Evolutionary conservation across 64 coral and sea anemone genomes (phyloP), one percentile per base, ranked within the genome.

Genomic region (Acropora yongei): DNA sequence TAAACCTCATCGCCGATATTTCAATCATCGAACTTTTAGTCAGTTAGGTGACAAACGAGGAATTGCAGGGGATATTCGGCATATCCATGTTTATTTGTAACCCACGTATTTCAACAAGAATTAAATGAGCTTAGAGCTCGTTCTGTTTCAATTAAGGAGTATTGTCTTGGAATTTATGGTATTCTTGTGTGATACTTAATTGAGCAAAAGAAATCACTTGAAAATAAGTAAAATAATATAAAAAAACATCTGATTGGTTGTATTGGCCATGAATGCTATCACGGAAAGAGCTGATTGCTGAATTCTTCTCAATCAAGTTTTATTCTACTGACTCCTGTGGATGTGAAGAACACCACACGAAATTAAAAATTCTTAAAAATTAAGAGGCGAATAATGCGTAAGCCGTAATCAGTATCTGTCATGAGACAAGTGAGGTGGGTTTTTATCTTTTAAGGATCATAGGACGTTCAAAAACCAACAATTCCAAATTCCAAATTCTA

Each of bases 101-200:
- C 9, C 11, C 51, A 60, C 0, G 44, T n/a, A 41, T 63, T 61
- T 81, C 55, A 61, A n/a, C 79, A 41, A 55, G 40, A 55, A 82
- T 63, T 82, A 43, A 20, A 43, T 43, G 11, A 2, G 55, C 79
- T 82, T 82, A 82, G 63, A 19, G 53, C 51, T 43, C 79, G 12
- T 43, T 61, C 3, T 45, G 44, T 47, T 40, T 53, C 6, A 57
- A 80, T 80, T 39, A 11, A 78, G 17, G 48, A 80, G 2, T 20
- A 1, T 80, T 82, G 19, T 19, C 55, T 8, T 43, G 79, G 79
- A 82, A 61, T 82, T 39, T 42, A 82, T n/a, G 79, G 39, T 61
- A 82, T 82, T 66, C 17, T 66, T 10, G 8, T 76, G 40, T 75
- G 39, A 55, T 76, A 8, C 42, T 9, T 30, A 0, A 10, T 48